These are phyloP conservation scores for Dicaeum eximium DNA, from an alignment of 2,113 vertebrate genomes.

Conservation along the genomic window DNA sequence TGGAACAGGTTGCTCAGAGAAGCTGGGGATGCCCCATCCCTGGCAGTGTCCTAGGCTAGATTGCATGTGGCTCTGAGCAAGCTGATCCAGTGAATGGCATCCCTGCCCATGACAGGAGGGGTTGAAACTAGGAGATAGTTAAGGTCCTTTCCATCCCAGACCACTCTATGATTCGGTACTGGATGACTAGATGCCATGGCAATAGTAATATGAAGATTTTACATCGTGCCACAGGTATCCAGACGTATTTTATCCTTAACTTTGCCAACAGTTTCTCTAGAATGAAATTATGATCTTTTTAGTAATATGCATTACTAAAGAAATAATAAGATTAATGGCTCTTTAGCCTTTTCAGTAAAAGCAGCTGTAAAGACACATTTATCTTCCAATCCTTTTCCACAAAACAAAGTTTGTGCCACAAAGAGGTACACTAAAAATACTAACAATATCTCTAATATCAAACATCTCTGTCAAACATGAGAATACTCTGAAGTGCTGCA, in stretches of 20 bases:
- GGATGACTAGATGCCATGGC: background rate
- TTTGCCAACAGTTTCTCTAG: background rate
- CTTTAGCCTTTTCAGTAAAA: background rate
- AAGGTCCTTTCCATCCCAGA: background rate
- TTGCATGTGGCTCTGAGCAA: background rate
- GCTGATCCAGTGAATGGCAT: background rate
- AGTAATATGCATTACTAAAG: background rate
- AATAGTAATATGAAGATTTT: background rate
- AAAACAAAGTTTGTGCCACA: background rate
- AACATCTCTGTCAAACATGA: background rate
- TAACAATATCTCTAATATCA: background rate
- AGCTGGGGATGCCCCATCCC: background rate
- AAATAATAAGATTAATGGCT: background rate
- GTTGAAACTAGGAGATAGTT: background rate
- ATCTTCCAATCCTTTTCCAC: background rate
- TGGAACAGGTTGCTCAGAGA: background rate
- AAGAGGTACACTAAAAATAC: background rate
- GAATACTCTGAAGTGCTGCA: background rate
- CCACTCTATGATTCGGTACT: background rate
- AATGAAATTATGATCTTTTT: background rate
- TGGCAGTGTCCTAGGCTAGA: background rate
- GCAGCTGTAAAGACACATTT: background rate
- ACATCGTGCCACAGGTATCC: background rate
- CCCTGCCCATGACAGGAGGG: background rate
- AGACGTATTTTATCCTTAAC: background rate